Conservation (phyloP, 53 echinoderm and acorn worm species). For the Echinarachnius parma region DNA sequence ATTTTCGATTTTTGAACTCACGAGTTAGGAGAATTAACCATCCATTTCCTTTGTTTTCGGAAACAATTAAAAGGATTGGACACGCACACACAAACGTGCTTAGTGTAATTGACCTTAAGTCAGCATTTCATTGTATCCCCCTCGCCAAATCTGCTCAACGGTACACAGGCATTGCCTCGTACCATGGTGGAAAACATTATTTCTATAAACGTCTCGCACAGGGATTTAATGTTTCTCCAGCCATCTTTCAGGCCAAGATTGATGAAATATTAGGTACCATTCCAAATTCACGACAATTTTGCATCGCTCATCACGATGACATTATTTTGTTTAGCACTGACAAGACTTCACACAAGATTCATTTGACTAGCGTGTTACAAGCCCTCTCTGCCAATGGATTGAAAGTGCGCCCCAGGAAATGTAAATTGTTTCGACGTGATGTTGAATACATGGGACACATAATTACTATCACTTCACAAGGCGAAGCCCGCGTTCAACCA, state of each 20-base stretch:
- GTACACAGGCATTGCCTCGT: constrained; percentile 56
- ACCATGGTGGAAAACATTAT: constrained; percentile 57
- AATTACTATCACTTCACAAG: too few relatives aligned
- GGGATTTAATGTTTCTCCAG: constrained; percentile 42
- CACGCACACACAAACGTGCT: constrained; percentile 44
- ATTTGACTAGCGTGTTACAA: constrained; percentile 20
- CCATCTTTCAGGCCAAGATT: constrained; percentile 48
- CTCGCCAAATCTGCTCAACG: constrained; percentile 34
- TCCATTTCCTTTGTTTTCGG: constrained; percentile 46
- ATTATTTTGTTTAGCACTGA: constrained; percentile 43
- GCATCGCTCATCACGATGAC: constrained; percentile 51
- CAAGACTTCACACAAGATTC: constrained; percentile 17
- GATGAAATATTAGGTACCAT: constrained; percentile 38
- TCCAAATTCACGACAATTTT: constrained; percentile 30
- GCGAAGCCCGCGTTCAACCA: too few relatives aligned
- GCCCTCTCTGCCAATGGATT: not conserved
- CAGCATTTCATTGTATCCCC: constrained; percentile 49
- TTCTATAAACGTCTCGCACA: constrained; percentile 53
- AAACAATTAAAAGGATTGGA: constrained; percentile 41
- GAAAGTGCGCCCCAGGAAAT: not conserved
- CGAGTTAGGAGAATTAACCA: constrained; percentile 34
- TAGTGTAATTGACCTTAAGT: constrained; percentile 48
- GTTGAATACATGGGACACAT: not conserved
- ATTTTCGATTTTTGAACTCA: constrained; percentile 50
- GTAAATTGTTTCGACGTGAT: not conserved